Percentiles rank a stretch among this genome's conserved stretches.
Conservation (phyloP, 2,888 invertebrate species). For the Troilus luridus region DNA sequence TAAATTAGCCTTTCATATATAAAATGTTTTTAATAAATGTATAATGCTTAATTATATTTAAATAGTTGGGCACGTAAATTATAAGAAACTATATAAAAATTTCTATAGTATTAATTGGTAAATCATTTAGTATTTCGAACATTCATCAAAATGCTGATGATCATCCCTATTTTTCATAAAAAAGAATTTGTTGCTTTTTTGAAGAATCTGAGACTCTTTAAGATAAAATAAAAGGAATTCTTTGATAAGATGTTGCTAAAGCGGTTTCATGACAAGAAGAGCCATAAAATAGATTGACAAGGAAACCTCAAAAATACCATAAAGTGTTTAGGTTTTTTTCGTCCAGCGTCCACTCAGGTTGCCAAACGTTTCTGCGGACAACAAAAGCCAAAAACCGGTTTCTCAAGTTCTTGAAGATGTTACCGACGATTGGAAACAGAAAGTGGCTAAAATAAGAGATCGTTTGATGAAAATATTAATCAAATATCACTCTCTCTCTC, state of each 20-base stretch:
- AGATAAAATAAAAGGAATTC: background rate
- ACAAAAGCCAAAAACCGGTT: background rate
- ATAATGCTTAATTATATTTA: too few relatives aligned
- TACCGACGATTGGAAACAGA: background rate
- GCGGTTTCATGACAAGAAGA: background rate
- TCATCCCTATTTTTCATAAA: background rate
- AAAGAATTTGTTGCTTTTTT: background rate
- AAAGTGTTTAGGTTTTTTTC: background rate
- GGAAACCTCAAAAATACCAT: slow-evolving; percentile 16
- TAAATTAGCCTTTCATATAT: too few relatives aligned
- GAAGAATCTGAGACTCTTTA: background rate
- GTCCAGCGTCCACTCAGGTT: background rate
- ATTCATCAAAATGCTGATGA: background rate
- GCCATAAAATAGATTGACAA: background rate
- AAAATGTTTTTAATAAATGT: too few relatives aligned
- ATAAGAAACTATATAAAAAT: too few relatives aligned
- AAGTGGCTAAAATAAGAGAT: background rate
- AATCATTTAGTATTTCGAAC: too few relatives aligned
- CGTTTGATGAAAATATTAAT: background rate
- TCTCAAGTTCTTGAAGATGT: background rate
- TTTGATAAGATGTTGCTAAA: background rate
- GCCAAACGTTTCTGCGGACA: background rate
- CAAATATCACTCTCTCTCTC: background rate
- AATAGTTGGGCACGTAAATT: too few relatives aligned
- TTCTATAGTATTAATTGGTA: too few relatives aligned